phyloP scores from a whole-genome alignment of 2,113 vertebrate species.

The Tachysurus vachellii region DNA sequence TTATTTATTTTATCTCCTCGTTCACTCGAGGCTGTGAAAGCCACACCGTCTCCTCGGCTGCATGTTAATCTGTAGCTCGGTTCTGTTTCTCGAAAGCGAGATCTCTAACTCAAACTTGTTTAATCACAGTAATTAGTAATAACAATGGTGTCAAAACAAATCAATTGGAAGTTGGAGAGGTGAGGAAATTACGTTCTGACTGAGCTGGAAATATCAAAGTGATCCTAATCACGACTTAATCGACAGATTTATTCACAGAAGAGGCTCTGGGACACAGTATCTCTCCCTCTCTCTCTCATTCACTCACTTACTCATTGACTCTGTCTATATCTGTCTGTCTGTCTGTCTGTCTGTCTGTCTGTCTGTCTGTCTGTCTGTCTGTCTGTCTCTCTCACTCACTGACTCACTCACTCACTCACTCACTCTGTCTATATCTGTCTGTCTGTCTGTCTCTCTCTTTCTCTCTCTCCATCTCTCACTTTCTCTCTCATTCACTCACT shows the following conservation, averaged over 20 bases:
- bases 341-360: too few relatives aligned
- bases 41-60: not conserved
- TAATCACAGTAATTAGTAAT: constrained; percentile 64
- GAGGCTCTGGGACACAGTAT: constrained; percentile 2
- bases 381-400: too few relatives aligned
- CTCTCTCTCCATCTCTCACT: too few relatives aligned
- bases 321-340: too few relatives aligned
- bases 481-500: too few relatives aligned
- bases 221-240: constrained; percentile 51
- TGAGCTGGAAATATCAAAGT: constrained; percentile 36
- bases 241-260: constrained; percentile 39
- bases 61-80: constrained; percentile 54
- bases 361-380: too few relatives aligned
- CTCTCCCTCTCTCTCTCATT: too few relatives aligned
- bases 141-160: constrained; percentile 59
- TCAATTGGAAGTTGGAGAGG: constrained; percentile 53
- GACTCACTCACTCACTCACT: too few relatives aligned
- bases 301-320: too few relatives aligned
- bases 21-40: not conserved
- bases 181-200: constrained; percentile 43
- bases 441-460: not conserved
- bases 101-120: constrained; percentile 54
- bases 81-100: constrained; percentile 54
- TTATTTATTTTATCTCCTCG: too few relatives aligned
- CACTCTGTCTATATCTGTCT: too few relatives aligned